Conservation (phyloP, 1,140 invertebrate species). For the Sarcophaga bullata region DNA sequence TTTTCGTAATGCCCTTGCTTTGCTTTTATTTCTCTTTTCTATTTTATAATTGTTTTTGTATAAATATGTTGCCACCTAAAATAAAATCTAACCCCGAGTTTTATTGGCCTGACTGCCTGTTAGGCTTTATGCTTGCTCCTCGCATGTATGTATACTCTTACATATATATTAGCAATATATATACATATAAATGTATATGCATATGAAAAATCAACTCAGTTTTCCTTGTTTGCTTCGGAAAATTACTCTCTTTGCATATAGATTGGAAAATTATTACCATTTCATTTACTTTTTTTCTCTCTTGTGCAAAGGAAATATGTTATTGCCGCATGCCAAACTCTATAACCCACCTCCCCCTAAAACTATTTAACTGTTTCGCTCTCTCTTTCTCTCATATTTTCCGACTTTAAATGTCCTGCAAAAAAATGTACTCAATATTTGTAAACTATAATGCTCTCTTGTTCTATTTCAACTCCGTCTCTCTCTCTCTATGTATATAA, state of each 20-base stretch:
- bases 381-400: background rate
- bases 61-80: constrained; percentile 19
- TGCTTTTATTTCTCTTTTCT: too few species aligned
- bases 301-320: background rate
- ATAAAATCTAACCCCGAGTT: background rate
- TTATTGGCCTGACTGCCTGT: background rate
- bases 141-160: too few species aligned
- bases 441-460: background rate
- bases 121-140: too few species aligned
- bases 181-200: too few species aligned
- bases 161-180: too few species aligned
- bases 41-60: background rate
- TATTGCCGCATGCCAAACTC: background rate
- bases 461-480: background rate
- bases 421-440: too few species aligned
- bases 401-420: background rate
- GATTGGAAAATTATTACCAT: background rate
- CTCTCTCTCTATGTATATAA: background rate
- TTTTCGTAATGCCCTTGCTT: background rate
- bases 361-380: background rate
- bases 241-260: background rate
- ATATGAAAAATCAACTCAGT: background rate
- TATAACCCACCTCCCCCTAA: background rate
- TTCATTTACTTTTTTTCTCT: background rate
- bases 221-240: background rate